Evolutionary conservation across 1,140 invertebrate genomes (phyloP), one percentile per base, ranked within the genome.

Genomic region (Babylonia areolata): DNA sequence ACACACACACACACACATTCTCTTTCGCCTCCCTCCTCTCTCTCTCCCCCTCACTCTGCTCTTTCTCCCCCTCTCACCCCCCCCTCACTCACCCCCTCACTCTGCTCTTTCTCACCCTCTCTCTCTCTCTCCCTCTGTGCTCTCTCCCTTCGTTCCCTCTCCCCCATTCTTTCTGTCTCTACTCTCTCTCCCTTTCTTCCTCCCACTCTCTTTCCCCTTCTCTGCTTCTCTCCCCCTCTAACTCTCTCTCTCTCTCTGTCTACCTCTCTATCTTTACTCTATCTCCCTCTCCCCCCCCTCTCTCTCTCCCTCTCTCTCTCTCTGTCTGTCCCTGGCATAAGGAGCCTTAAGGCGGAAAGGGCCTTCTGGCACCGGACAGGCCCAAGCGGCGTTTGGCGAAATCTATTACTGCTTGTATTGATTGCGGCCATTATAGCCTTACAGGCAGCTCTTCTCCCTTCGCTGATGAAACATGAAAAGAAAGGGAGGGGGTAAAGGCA

Each of bases 401-500:
- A 64, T n/a, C 58, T 64, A 64, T 64, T 64, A 64, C 58, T 64
- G 58, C 58, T 64, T 64, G 58, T 64, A 64, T 64, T 64, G 58
- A 64, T 64, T 64, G 58, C 58, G 28, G 20, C 58, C 58, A 64
- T 23, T 64, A 64, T 64, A 64, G 15, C 58, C 28, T 64, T n/a
- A 64, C 46, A 11, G 9, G 6, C 46, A 11, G 9, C 46, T 20
- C 46, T 51, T 20, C 46, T 20, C 46, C 46, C 46, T 20, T 51
- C 46, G 9, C 46, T 20, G 9, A n/a, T n/a, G n/a, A n/a, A n/a
- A n/a, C 46, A 51, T 2, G 46, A 9, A 0, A 17, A 51, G 46
- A 51, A n/a, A 51, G 46, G 46, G 2, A 12, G 46, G 46, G 9
- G 2, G 28, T 23, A 64, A 20, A 64, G 58, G 28, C 9, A 51